Percentiles rank a stretch among this genome's conserved stretches.
phyloP scores from a whole-genome alignment of 2,113 vertebrate species.

The Seriola quinqueradiata region DNA sequence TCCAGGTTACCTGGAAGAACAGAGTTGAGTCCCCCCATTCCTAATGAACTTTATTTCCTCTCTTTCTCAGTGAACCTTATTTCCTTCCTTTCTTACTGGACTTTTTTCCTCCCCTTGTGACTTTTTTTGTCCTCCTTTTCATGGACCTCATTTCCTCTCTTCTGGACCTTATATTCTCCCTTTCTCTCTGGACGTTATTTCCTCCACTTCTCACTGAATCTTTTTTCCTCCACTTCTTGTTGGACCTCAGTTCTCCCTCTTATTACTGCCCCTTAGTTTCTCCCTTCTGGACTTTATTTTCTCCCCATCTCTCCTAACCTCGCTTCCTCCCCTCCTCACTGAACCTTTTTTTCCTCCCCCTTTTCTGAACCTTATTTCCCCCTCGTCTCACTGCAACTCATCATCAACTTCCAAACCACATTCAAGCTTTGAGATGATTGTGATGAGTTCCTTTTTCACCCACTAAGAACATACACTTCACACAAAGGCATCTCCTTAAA shows the following conservation, averaged over 20 bases:
- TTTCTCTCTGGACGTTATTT: background rate
- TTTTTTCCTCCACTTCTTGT: slow-evolving; percentile 1
- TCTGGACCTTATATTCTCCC: background rate
- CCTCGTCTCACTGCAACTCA: background rate
- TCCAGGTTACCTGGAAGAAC: slow-evolving; percentile 17
- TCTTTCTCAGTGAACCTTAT: slow-evolving; percentile 24
- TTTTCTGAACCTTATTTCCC: no score
- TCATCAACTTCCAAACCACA: slow-evolving; percentile 8
- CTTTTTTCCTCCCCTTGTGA: background rate
- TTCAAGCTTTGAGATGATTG: slow-evolving; percentile 3
- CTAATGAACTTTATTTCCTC: background rate
- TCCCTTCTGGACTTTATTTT: background rate
- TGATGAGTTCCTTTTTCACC: background rate
- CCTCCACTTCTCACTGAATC: slow-evolving; percentile 2
- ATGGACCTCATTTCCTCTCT: background rate
- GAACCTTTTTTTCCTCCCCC: background rate
- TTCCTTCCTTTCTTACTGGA: slow-evolving; percentile 18
- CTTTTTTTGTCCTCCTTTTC: background rate
- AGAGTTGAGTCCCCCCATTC: background rate
- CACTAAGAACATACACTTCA: background rate
- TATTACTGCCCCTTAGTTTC: background rate
- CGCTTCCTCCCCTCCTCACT: background rate
- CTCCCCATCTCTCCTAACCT: background rate
- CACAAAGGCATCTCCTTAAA: slow-evolving; percentile 11
- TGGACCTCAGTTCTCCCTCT: background rate